These are phyloP conservation scores for Geodia barretti DNA, from an alignment of 37 sponge, comb jelly and placozoan species.

Conservation along the genomic window DNA sequence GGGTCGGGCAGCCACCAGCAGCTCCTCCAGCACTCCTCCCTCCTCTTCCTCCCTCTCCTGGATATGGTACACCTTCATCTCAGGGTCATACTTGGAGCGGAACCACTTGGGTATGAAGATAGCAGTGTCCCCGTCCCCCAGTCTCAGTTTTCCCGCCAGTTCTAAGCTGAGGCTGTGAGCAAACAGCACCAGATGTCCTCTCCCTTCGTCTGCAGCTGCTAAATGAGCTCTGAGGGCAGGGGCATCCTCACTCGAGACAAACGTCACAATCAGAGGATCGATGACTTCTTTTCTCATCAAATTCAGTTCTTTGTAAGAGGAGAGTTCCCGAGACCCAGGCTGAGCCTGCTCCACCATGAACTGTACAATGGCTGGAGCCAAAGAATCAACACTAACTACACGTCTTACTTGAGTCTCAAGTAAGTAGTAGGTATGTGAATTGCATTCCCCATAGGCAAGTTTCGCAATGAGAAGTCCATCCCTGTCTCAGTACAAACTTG, in stretches of 20 bases:
- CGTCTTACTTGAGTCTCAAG: too few species aligned
- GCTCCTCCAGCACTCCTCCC: constrained; percentile 9
- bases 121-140: neutral
- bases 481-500: too few species aligned
- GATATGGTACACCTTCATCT: neutral
- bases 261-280: constrained; percentile 20
- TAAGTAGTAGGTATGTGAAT: too few species aligned
- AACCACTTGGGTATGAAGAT: constrained; percentile 21
- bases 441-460: too few species aligned
- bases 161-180: constrained; percentile 10
- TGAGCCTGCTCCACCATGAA: constrained; percentile 59
- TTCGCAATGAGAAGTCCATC: too few species aligned
- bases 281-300: neutral
- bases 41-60: neutral
- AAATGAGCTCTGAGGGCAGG: constrained; percentile 7
- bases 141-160: neutral
- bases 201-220: constrained; percentile 19
- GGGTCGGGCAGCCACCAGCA: constrained; percentile 12
- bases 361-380: constrained; percentile 39
- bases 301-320: constrained; percentile 8
- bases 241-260: constrained; percentile 29
- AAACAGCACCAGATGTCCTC: constrained; percentile 19
- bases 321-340: constrained; percentile 39
- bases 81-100: constrained; percentile 4
- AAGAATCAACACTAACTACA: too few species aligned